Conservation (phyloP, 2,797 vertebrate species). For the Garrulus glandarius region DNA sequence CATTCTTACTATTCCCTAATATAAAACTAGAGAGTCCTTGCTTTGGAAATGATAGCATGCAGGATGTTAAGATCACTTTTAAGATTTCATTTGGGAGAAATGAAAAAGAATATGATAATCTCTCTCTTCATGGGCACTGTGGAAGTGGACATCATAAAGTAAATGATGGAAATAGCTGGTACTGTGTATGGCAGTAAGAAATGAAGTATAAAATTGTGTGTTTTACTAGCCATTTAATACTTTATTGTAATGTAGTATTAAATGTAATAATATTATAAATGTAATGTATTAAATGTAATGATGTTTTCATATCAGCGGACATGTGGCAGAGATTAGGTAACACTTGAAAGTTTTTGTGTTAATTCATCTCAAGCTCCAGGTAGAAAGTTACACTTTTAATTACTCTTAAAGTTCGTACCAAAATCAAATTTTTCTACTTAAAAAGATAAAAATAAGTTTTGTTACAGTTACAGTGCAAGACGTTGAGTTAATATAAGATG, state of each 20-base stretch:
- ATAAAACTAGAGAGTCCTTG: not conserved
- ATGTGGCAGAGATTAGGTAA: not conserved
- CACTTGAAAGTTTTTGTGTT: not conserved
- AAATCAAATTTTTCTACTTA: not conserved
- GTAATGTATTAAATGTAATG: not conserved
- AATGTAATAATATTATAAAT: too few species aligned
- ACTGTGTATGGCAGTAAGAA: not conserved
- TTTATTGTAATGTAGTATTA: not conserved
- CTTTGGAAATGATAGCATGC: not conserved
- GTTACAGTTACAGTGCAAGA: not conserved
- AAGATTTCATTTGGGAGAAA: not conserved
- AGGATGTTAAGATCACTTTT: not conserved
- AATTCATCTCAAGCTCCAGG: not conserved
- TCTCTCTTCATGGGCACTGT: not conserved
- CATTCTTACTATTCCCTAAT: not conserved
- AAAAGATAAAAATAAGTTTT: not conserved
- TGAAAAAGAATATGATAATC: not conserved
- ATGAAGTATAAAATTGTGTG: not conserved
- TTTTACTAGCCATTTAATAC: not conserved
- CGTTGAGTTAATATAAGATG: not conserved
- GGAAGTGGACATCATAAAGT: not conserved
- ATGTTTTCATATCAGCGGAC: not conserved
- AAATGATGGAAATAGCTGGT: not conserved
- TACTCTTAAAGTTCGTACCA: not conserved
- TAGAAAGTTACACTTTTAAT: not conserved